Percentiles rank a stretch among this genome's conserved stretches.
Evolutionary conservation across 1,140 invertebrate species (phyloP).

Genomic region (Octopus sinensis): DNA sequence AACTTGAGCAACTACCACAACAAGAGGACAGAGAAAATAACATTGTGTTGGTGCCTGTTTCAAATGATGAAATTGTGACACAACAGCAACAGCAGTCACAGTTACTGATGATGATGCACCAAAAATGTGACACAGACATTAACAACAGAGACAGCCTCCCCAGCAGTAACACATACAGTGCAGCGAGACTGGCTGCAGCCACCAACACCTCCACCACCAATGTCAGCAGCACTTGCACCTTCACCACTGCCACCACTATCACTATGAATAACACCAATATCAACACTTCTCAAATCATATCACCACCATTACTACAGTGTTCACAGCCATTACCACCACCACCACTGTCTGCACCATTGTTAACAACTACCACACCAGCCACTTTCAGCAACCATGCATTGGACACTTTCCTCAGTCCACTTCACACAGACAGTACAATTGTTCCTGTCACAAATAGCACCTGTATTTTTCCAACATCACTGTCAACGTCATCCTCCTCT

Average conservation of each 20-base stretch:
- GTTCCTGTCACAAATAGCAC: too few relatives aligned
- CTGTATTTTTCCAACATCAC: neutral
- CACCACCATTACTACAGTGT: neutral
- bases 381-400: too few relatives aligned
- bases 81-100: neutral
- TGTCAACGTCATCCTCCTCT: neutral
- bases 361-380: too few relatives aligned
- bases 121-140: too few relatives aligned
- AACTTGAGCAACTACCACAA: neutral
- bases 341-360: neutral
- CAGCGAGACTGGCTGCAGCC: neutral
- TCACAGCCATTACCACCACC: neutral
- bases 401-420: too few relatives aligned
- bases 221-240: neutral
- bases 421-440: too few relatives aligned
- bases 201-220: neutral
- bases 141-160: neutral
- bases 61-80: neutral
- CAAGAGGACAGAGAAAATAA: neutral
- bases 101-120: too few relatives aligned
- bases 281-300: neutral
- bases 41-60: neutral
- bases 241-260: neutral
- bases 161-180: neutral
- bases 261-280: neutral